Percentiles rank a stretch among this genome's conserved stretches.
Evolutionary conservation across 2,888 invertebrate species (phyloP).

Genomic region (Nipponacmea schrenckii): DNA sequence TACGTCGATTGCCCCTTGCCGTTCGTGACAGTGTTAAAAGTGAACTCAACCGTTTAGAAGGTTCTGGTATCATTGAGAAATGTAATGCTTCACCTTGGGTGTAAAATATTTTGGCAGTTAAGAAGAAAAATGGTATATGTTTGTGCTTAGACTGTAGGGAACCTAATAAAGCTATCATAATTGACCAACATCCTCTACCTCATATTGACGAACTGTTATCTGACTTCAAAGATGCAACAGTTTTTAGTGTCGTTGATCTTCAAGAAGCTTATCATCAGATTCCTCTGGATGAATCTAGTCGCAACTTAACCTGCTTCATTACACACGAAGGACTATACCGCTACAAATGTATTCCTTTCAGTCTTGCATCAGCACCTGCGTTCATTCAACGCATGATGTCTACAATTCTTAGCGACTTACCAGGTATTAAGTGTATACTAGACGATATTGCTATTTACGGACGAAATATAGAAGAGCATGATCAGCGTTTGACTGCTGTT

Average conservation of each 20-base stretch:
- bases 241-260: neutral
- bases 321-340: neutral
- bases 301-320: neutral
- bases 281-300: neutral
- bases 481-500: neutral
- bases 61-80: neutral
- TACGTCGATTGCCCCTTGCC: neutral
- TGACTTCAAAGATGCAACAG: neutral
- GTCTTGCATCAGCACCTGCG: neutral
- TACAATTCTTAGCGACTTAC: neutral
- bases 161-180: neutral
- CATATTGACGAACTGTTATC: neutral
- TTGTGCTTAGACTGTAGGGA: neutral
- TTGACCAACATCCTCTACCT: neutral
- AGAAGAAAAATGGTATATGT: neutral
- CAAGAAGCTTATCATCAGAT: neutral
- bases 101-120: neutral
- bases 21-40: neutral
- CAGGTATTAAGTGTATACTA: neutral
- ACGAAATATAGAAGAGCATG: neutral
- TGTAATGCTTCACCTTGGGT: neutral
- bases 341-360: neutral
- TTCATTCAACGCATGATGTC: neutral
- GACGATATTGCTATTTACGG: neutral
- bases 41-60: neutral